Evolutionary conservation across 2,797 vertebrate genomes (phyloP).

Genomic region (Todus mexicanus): DNA sequence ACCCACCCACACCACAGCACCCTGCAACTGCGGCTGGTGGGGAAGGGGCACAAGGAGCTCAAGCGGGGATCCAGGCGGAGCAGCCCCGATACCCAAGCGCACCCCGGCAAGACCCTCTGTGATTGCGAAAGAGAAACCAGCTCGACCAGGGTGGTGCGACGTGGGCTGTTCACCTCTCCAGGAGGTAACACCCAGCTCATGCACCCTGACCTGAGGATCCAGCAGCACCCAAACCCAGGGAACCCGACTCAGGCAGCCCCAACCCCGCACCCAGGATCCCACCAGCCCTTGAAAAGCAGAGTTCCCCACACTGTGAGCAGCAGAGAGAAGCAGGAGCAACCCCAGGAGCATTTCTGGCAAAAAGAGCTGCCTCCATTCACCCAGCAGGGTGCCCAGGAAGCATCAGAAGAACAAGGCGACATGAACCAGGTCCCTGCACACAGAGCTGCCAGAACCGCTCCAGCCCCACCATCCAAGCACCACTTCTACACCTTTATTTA

Average conservation of each 20-base stretch:
- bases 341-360: not conserved
- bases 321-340: not conserved
- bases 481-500: not conserved
- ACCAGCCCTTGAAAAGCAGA: not conserved
- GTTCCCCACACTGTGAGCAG: not conserved
- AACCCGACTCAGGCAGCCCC: not conserved
- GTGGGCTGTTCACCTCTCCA: not conserved
- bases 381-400: accelerated
- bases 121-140: constrained; percentile 15
- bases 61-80: not conserved
- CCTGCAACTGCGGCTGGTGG: accelerated
- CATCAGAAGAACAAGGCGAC: not conserved
- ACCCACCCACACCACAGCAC: not conserved
- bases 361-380: not conserved
- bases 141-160: accelerated
- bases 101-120: not conserved
- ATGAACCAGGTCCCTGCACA: accelerated
- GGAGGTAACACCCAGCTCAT: not conserved
- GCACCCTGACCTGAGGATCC: not conserved
- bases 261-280: not conserved
- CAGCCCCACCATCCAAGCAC: not conserved
- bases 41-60: not conserved
- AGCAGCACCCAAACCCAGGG: not conserved
- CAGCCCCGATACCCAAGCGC: not conserved
- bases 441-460: not conserved